Conservation (phyloP, 2,888 invertebrate species). For the Dryobota labecula region DNA sequence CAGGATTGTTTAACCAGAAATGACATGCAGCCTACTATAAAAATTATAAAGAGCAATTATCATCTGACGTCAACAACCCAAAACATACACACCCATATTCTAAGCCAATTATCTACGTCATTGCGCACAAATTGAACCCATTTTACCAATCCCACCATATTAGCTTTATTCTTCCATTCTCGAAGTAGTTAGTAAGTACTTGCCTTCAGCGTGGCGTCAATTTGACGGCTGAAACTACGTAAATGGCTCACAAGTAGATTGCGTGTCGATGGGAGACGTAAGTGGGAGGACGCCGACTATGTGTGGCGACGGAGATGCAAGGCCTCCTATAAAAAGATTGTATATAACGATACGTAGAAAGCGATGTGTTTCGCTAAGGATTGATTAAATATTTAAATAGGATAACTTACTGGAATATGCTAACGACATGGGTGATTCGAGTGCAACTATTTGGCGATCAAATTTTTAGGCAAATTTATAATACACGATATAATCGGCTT, state of each 20-base stretch:
- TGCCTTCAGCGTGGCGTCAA: slow-evolving; percentile 47
- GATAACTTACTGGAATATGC: background rate
- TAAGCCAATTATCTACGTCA: slow-evolving; percentile 7
- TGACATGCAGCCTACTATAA: background rate
- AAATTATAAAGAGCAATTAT: background rate
- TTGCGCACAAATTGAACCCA: background rate
- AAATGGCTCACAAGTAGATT: slow-evolving; percentile 52
- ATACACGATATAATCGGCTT: background rate
- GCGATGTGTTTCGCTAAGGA: background rate
- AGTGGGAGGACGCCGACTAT: slow-evolving; percentile 29
- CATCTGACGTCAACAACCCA: background rate
- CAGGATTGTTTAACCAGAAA: background rate
- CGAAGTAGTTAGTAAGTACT: slow-evolving; percentile 13
- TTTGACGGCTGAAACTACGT: slow-evolving; percentile 54
- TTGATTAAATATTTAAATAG: background rate
- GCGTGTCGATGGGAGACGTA: slow-evolving; percentile 49
- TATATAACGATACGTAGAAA: background rate
- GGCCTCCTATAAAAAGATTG: slow-evolving; percentile 21
- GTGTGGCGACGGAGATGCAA: slow-evolving; percentile 29
- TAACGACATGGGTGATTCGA: background rate
- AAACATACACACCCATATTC: background rate
- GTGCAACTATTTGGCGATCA: background rate
- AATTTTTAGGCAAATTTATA: background rate
- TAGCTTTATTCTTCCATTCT: slow-evolving; percentile 9
- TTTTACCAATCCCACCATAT: background rate